Evolutionary conservation across 2,888 invertebrate genomes (phyloP).

Genomic region (Aspidiotus destructor): DNA sequence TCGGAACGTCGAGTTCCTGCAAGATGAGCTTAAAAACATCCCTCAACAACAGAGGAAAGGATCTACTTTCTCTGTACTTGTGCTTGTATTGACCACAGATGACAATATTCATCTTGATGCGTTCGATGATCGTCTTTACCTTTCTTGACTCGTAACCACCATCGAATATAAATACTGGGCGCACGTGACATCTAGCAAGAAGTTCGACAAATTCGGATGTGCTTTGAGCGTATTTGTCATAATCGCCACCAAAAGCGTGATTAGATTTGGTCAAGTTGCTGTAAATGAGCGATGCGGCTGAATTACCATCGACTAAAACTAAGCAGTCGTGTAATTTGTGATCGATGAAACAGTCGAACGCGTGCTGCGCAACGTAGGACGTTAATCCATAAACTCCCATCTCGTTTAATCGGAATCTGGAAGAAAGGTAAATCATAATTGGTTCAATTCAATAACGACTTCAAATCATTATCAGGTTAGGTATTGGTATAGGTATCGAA

Average conservation of each 20-base stretch:
- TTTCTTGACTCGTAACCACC: constrained; percentile 67
- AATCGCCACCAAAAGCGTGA: constrained; percentile 76
- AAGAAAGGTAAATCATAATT: not conserved
- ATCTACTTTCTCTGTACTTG: constrained; percentile 39
- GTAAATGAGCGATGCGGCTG: constrained; percentile 62
- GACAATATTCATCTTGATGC: constrained; percentile 42
- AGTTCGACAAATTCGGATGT: constrained; percentile 59
- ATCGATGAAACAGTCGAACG: constrained; percentile 54
- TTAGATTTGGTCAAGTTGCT: constrained; percentile 51
- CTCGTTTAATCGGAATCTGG: constrained; percentile 34
- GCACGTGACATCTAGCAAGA: constrained; percentile 59
- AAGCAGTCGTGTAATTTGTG: constrained; percentile 56
- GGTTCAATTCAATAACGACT: too few relatives aligned
- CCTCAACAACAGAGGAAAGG: constrained; percentile 63
- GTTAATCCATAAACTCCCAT: constrained; percentile 85
- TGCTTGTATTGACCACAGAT: constrained; percentile 45
- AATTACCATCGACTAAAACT: constrained; percentile 72
- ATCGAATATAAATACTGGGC: constrained; percentile 66
- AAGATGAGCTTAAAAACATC: constrained; percentile 66
- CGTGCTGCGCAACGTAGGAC: constrained; percentile 60
- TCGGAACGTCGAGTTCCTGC: constrained; percentile 53
- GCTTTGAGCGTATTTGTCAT: constrained; percentile 60
- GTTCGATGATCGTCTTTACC: constrained; percentile 52
- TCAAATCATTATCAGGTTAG: not conserved
- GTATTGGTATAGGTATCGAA: too few relatives aligned